Percentiles rank a stretch among this genome's conserved stretches.
Evolutionary conservation across 2,797 vertebrate genomes (phyloP).

Genomic region (Vireo griseus): DNA sequence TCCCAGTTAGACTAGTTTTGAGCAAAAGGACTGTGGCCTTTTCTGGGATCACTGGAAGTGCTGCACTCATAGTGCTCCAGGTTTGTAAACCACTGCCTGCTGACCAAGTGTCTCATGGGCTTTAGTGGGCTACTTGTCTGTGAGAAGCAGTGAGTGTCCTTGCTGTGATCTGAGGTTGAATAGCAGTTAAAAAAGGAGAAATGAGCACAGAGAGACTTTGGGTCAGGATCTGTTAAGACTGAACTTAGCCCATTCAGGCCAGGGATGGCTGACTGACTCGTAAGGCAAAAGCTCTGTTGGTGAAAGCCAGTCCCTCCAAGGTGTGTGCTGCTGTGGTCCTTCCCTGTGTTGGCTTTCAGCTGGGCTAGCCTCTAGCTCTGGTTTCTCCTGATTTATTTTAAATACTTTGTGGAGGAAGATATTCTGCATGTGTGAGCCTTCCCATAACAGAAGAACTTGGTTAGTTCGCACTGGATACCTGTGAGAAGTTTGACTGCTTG

Average conservation of each 20-base stretch:
- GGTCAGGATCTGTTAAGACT: background rate
- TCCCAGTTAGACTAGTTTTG: background rate
- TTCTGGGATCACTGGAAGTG: background rate
- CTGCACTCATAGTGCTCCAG: background rate
- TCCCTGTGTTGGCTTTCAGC: background rate
- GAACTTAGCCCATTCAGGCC: background rate
- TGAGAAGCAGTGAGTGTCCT: background rate
- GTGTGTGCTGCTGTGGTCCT: background rate
- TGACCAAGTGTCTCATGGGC: background rate
- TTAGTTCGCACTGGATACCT: rapidly evolving
- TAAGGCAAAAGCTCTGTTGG: background rate
- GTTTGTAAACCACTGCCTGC: background rate
- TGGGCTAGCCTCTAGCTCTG: background rate
- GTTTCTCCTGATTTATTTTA: background rate
- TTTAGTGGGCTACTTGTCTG: background rate
- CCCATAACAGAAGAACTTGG: background rate
- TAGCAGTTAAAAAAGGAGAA: background rate
- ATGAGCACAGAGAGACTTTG: rapidly evolving
- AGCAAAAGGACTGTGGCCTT: background rate
- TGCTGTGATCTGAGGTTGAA: background rate
- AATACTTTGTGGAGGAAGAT: background rate
- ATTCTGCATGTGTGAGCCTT: background rate
- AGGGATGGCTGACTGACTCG: background rate
- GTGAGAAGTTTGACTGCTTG: background rate
- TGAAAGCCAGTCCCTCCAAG: background rate